Percentiles rank a stretch among this genome's conserved stretches.
Conservation (phyloP, 2,113 vertebrate genomes). For the Sinocyclocheilus rhinocerous region DNA sequence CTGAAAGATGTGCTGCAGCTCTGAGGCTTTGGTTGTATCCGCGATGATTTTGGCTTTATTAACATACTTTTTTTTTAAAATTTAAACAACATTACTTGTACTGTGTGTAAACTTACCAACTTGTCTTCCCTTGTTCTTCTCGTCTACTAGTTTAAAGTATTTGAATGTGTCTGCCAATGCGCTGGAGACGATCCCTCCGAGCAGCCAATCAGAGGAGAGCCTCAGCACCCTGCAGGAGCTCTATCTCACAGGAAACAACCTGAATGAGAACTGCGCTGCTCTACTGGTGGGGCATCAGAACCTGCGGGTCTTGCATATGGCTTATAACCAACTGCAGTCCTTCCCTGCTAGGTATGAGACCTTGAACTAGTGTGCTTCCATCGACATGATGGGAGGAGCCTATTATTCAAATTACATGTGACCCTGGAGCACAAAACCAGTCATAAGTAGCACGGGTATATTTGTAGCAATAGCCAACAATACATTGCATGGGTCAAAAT, state of each 20-base stretch:
- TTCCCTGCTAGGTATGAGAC: slow-evolving; percentile 89
- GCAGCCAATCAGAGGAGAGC: slow-evolving; percentile 85
- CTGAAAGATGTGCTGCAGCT: slow-evolving; percentile 49
- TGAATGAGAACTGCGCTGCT: slow-evolving; percentile 88
- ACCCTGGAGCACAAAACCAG: too few species aligned
- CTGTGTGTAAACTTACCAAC: neutral
- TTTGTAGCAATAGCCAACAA: too few species aligned
- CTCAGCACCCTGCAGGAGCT: slow-evolving; percentile 91
- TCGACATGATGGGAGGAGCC: neutral
- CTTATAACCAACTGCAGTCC: slow-evolving; percentile 89
- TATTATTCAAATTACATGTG: neutral
- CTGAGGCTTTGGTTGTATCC: slow-evolving; percentile 26
- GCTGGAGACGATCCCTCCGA: slow-evolving; percentile 87
- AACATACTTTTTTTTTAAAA: neutral
- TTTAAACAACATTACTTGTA: neutral
- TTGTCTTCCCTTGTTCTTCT: slow-evolving; percentile 48
- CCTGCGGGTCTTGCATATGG: slow-evolving; percentile 89
- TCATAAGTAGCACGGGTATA: too few species aligned
- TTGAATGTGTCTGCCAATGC: slow-evolving; percentile 92
- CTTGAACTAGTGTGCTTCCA: neutral
- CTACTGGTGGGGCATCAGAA: slow-evolving; percentile 85
- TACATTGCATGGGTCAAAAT: too few species aligned
- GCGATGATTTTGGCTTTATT: neutral
- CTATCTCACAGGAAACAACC: slow-evolving; percentile 87
- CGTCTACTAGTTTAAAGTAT: slow-evolving; percentile 86